Conservation (phyloP, 2,888 invertebrate species). For the Drosophila imparisetae region DNA sequence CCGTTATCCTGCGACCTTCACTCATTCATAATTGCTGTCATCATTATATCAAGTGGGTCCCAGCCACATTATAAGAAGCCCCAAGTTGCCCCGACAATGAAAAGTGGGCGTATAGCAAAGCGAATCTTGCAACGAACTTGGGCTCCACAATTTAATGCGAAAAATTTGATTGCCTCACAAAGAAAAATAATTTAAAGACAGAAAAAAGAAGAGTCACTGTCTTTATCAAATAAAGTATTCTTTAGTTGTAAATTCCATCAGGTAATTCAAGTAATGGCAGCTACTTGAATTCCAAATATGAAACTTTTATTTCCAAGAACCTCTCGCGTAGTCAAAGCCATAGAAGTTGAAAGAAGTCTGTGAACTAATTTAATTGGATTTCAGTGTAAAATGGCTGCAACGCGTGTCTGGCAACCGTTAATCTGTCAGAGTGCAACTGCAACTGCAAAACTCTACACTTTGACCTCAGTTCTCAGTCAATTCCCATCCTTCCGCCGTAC, state of each 20-base stretch:
- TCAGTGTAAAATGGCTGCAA: conserved; percentile 2
- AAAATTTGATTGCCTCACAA: neutral
- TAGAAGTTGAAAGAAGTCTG: conserved; percentile 5
- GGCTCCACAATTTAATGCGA: conserved; percentile 15
- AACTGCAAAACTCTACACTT: conserved; percentile 19
- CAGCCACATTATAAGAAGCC: conserved; percentile 14
- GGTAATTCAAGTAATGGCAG: conserved; percentile 1
- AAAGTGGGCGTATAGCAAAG: conserved; percentile 13
- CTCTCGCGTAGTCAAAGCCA: conserved; percentile 1
- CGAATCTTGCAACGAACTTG: conserved; percentile 19
- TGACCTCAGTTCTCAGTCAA: neutral
- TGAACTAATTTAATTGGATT: conserved; percentile 38
- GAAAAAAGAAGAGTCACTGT: neutral
- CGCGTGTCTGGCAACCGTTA: conserved; percentile 47
- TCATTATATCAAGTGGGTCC: conserved; percentile 70
- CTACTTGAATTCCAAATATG: neutral
- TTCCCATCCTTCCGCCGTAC: neutral
- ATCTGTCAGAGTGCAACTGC: conserved; percentile 45
- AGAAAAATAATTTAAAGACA: neutral
- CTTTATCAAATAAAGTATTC: conserved; percentile 6
- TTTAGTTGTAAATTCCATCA: neutral
- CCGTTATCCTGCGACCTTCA: conserved; percentile 70
- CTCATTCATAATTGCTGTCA: conserved; percentile 80
- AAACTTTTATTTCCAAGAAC: neutral
- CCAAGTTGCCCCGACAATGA: neutral